Evolutionary conservation across 2,888 invertebrate genomes (phyloP).

Genomic region (Chamaedrilus cognettii): DNA sequence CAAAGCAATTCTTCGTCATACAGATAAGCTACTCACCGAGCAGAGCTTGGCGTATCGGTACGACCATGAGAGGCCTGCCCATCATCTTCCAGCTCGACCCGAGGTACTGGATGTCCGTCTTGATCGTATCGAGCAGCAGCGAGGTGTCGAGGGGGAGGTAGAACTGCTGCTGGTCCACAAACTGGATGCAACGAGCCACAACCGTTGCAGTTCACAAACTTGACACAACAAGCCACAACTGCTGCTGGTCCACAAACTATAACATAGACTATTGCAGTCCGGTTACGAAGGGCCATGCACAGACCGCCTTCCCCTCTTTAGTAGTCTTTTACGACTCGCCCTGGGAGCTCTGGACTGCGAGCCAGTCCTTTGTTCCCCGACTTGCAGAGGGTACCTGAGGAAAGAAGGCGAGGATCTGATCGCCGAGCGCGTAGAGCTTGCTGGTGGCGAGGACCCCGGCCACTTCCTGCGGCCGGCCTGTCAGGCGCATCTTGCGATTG

Average conservation of each 20-base stretch:
- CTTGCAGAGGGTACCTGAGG: no score
- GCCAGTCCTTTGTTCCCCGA: no score
- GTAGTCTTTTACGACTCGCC: no score
- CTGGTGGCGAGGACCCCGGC: conserved; percentile 98
- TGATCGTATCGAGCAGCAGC: conserved; percentile 97
- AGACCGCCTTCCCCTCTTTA: no score
- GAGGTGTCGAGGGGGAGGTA: conserved; percentile 99
- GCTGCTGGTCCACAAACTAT: conserved; percentile 76
- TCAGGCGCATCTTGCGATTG: conserved; percentile 88
- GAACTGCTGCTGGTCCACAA: conserved; percentile 88
- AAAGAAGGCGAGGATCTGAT: conserved; percentile 96
- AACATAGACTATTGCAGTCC: background rate
- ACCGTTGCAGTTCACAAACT: no score
- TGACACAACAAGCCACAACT: conserved; percentile 99
- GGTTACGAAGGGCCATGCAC: no score
- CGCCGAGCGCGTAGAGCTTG: conserved; percentile 88
- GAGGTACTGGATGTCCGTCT: conserved; percentile 97
- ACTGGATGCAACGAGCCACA: conserved; percentile 46
- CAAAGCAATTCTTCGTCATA: background rate
- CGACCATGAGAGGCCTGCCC: conserved; percentile 75
- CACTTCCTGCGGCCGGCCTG: conserved; percentile 94
- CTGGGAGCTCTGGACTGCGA: no score
- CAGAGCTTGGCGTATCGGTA: conserved; percentile 47
- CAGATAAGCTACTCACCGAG: conserved; percentile 44
- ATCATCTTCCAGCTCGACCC: conserved; percentile 98